A percentile compares a stretch with the other conserved stretches of the same genome.
These are phyloP conservation scores for Phthorimaea operculella DNA, from an alignment of 1,140 invertebrate species.

Conservation along the genomic window DNA sequence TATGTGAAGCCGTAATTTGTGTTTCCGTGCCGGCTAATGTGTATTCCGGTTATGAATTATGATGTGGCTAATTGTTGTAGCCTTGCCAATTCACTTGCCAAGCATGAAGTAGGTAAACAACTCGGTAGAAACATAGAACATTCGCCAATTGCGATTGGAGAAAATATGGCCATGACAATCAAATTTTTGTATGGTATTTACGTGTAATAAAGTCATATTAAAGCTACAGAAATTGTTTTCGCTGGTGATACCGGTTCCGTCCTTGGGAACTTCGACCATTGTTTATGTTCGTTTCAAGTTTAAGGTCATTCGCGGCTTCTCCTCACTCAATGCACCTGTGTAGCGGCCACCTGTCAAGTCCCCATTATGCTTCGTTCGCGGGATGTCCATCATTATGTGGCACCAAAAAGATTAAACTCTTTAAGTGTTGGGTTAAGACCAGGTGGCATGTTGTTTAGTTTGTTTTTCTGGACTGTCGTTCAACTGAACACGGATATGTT, in stretches of 20 bases:
- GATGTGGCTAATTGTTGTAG: neutral
- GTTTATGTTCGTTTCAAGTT: neutral
- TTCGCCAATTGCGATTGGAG: too few species aligned
- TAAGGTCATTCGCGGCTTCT: neutral
- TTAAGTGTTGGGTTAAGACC: too few species aligned
- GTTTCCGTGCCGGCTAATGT: neutral
- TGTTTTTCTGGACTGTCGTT: too few species aligned
- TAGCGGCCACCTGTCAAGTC: too few species aligned
- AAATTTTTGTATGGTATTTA: neutral
- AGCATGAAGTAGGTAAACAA: neutral
- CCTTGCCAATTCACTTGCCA: neutral
- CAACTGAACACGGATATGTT: too few species aligned
- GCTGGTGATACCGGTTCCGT: neutral
- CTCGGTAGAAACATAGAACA: too few species aligned
- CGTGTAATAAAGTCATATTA: neutral
- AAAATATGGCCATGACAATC: neutral
- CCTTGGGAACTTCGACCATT: neutral
- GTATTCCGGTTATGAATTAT: neutral
- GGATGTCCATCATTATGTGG: too few species aligned
- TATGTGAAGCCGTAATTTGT: conserved; percentile 1
- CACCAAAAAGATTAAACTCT: too few species aligned
- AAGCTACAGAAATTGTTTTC: neutral
- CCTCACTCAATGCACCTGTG: too few species aligned
- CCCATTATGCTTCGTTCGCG: too few species aligned
- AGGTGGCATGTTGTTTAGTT: too few species aligned